Percentiles rank a stretch among this genome's conserved stretches.
phyloP scores from a whole-genome alignment of 2,888 invertebrate species.

The Margaritifera margaritifera region DNA sequence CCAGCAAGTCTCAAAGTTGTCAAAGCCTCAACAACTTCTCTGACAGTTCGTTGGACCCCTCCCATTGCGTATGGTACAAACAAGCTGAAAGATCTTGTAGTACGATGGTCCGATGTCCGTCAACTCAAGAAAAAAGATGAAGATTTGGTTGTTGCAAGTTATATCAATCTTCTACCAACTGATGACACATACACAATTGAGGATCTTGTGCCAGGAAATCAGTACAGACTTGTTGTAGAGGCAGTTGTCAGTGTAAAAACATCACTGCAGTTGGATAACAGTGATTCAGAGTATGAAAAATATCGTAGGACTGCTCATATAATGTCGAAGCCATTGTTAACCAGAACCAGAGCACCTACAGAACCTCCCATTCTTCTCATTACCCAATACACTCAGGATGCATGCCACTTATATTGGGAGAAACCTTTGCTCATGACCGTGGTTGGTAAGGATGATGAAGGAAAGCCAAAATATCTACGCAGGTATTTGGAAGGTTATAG shows the following conservation, averaged over 20 bases:
- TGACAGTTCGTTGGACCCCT: constrained; percentile 69
- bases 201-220: constrained; percentile 66
- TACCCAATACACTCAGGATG: constrained; percentile 65
- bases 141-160: constrained; percentile 63
- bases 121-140: constrained; percentile 50
- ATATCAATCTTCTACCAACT: constrained; percentile 63
- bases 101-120: constrained; percentile 69
- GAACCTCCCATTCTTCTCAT: constrained; percentile 67
- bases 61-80: constrained; percentile 71
- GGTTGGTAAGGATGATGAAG: constrained; percentile 65
- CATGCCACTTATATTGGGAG: constrained; percentile 71
- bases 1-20: constrained; percentile 62
- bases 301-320: constrained; percentile 70
- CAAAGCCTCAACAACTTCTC: constrained; percentile 57
- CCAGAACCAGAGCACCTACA: constrained; percentile 69
- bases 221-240: constrained; percentile 70
- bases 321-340: constrained; percentile 65
- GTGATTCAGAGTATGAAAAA: constrained; percentile 59
- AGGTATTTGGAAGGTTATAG: constrained; percentile 70
- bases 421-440: constrained; percentile 68
- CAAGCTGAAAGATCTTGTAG: constrained; percentile 66
- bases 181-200: constrained; percentile 62
- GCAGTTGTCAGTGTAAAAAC: constrained; percentile 72
- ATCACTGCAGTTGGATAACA: constrained; percentile 58
- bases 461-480: constrained; percentile 63